phyloP scores from a whole-genome alignment of 1,140 invertebrate genomes.

The Heterodera carotae region DNA sequence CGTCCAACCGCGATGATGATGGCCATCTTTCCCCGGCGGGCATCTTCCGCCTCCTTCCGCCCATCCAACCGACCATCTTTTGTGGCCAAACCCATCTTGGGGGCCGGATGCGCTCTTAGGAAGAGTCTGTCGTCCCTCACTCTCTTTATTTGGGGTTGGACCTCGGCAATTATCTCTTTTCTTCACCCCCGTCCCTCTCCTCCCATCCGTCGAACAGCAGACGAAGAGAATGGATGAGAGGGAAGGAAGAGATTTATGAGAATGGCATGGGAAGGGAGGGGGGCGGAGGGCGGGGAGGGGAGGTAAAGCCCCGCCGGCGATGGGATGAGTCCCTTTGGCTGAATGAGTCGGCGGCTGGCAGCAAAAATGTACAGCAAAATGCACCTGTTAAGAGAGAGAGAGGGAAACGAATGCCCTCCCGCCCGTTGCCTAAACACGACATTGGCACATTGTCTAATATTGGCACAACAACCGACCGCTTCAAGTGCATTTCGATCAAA shows the following conservation, averaged over 20 bases:
- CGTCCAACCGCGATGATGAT: conserved; percentile 34
- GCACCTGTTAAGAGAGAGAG: background rate
- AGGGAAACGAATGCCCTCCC: no score
- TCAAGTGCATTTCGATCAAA: background rate
- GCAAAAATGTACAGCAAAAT: background rate
- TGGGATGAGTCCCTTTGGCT: background rate
- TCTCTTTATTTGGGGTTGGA: background rate
- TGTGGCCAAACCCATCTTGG: background rate
- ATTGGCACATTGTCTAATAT: background rate
- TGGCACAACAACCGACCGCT: no score
- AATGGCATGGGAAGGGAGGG: background rate
- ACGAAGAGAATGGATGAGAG: background rate
- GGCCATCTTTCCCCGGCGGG: background rate
- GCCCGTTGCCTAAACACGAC: background rate
- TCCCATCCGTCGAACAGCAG: background rate
- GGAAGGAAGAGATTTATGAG: conserved; percentile 8
- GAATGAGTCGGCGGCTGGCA: background rate
- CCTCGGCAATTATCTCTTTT: conserved; percentile 22
- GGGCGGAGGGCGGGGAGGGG: background rate
- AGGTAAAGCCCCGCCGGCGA: no score
- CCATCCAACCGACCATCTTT: conserved; percentile 1
- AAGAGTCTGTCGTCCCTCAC: conserved; percentile 5
- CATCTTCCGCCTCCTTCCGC: background rate
- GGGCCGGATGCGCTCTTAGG: conserved; percentile 18
- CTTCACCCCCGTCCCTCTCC: background rate